Base-by-base conservation (phyloP, 1,140 invertebrate species). In the Apocrypta bakeri region DNA sequence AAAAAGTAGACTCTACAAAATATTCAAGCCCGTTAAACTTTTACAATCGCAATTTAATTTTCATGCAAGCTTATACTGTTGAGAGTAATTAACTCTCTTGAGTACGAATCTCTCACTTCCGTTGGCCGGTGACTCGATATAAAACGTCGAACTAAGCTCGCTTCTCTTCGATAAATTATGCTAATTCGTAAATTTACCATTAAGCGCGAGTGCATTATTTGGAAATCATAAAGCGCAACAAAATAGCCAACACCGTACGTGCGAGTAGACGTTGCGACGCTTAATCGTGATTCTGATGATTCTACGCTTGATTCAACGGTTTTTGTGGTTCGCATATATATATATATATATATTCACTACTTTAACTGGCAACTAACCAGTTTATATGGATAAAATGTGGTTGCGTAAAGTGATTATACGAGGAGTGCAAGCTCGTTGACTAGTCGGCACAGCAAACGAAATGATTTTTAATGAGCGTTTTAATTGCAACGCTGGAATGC, bases 361-460 rank as follows among this genome's bases (percentile, higher is more conserved):
- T 9, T 64, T 25, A 64, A 24, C 61, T 8, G 63, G 63, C 8
- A 25, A 25, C 11, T 27, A 66, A 66, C 24, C 25, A 1, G 24
- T 27, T 66, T 56, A 56, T 21, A 56, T 7, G 17, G 48, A 56
- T 66, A 29, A 66, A 66, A 66, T 17, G 25, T 25, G 25, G 14
- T 27, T 25, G 64, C 64, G 64, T 2, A 68, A 31, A 12, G 64
- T 27, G 25, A 21, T 29, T 68, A 85, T 24, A 86, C 85, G 75
- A 78, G 78, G n/a, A 17, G 9, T 24, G 25, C 25, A 25, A 27
- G 61, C 61, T n/a, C 48, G 48, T 48, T 48, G 42, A 48, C 78
- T 86, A 86, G 86, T 86, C 77, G 7, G n/a, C 79, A 71, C 63
- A 81, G 85, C 85, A 85, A 86, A 85, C 85, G 84, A 85, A 87